Evolutionary conservation across 2,113 vertebrate genomes (phyloP).

Genomic region (Nipponia nippon): DNA sequence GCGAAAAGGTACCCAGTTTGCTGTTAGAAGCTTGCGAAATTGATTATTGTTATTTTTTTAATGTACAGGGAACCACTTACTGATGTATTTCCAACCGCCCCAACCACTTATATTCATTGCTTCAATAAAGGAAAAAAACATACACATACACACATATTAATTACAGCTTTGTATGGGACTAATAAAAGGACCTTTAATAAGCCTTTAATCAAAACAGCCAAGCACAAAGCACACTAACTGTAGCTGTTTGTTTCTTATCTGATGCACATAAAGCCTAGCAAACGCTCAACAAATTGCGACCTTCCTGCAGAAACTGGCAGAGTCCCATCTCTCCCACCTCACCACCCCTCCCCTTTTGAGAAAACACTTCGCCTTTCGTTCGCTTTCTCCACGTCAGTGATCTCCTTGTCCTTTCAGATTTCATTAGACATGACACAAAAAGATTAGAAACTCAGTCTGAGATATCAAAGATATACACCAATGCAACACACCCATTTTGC

Average conservation of each 20-base stretch:
- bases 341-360: not conserved
- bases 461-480: not conserved
- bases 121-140: not conserved
- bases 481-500: not conserved
- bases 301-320: conserved; percentile 13
- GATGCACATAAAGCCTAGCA: conserved; percentile 26
- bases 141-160: conserved; percentile 19
- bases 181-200: conserved; percentile 32
- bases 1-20: conserved; percentile 8
- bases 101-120: not conserved
- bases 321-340: conserved; percentile 10
- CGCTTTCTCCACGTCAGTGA: not conserved
- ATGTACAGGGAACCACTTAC: not conserved
- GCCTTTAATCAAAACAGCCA: conserved; percentile 24
- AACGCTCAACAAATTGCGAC: not conserved
- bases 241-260: conserved; percentile 21
- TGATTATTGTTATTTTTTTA: not conserved
- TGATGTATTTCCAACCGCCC: not conserved
- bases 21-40: not conserved
- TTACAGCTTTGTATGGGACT: not conserved
- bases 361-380: not conserved
- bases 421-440: not conserved
- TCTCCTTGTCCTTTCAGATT: not conserved
- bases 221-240: conserved; percentile 8
- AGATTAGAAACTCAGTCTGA: not conserved